These are phyloP conservation scores for Entomobrya multifasciata DNA, from an alignment of 2,888 invertebrate genomes.

Conservation along the genomic window DNA sequence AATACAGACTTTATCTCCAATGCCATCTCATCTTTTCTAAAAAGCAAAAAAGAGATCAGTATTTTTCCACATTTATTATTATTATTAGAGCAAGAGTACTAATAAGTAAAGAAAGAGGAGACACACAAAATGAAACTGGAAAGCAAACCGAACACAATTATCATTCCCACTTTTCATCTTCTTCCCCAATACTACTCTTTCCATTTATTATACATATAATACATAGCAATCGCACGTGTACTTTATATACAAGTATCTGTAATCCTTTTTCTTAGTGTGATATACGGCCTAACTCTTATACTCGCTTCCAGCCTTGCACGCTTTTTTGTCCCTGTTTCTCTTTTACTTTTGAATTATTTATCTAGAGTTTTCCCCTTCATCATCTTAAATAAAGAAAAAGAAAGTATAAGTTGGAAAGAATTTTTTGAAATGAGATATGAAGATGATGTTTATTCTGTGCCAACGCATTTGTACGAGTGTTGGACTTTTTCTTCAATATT, in stretches of 20 bases:
- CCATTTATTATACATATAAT: slow-evolving; percentile 9
- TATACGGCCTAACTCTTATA: not conserved
- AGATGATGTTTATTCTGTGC: not conserved
- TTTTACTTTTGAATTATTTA: slow-evolving; percentile 61
- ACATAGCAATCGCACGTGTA: not conserved
- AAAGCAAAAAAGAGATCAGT: slow-evolving; percentile 8
- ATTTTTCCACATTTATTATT: slow-evolving; percentile 46
- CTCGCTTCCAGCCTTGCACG: not conserved
- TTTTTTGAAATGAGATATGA: slow-evolving; percentile 34
- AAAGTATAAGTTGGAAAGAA: slow-evolving; percentile 5
- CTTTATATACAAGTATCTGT: not conserved
- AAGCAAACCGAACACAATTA: slow-evolving; percentile 41
- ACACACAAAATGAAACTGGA: not conserved
- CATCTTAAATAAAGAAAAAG: not conserved
- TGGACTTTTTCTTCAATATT: no score
- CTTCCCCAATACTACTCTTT: slow-evolving; percentile 9
- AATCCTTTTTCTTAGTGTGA: not conserved
- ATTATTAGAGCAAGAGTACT: slow-evolving; percentile 1
- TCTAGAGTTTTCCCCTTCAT: slow-evolving; percentile 42
- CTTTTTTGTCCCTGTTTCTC: not conserved
- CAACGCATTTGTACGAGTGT: no score
- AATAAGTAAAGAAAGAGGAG: not conserved
- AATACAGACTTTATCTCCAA: slow-evolving; percentile 6
- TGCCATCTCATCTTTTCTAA: slow-evolving; percentile 3
- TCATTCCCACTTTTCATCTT: slow-evolving; percentile 45